Evolutionary conservation across 2,113 vertebrate genomes (phyloP).

Genomic region (Gambusia affinis): DNA sequence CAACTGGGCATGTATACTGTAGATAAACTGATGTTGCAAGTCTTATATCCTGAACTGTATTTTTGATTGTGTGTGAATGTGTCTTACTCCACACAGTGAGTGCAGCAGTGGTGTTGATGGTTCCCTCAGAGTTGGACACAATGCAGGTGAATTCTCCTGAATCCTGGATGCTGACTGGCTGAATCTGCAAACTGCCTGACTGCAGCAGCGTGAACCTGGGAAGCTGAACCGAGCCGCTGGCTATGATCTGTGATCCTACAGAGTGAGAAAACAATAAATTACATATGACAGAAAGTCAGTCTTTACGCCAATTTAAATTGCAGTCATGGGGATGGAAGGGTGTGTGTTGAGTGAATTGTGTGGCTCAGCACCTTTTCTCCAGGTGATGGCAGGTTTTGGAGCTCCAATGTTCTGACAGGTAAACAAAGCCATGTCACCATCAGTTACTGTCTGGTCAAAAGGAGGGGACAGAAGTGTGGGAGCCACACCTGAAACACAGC

Average conservation of each 20-base stretch:
- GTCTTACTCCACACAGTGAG: conserved; percentile 93
- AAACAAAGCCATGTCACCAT: conserved; percentile 85
- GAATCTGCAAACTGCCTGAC: conserved; percentile 89
- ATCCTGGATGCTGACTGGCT: conserved; percentile 86
- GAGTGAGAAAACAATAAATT: conserved; percentile 22
- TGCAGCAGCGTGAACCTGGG: conserved; percentile 89
- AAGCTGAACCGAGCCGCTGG: conserved; percentile 89
- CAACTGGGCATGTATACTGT: conserved; percentile 20
- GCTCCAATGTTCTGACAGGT: conserved; percentile 89
- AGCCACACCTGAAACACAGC: conserved; percentile 81
- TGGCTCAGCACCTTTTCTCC: conserved; percentile 87
- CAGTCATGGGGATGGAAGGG: conserved; percentile 11
- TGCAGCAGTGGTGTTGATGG: conserved; percentile 80
- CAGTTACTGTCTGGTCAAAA: conserved; percentile 86
- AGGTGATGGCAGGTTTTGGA: conserved; percentile 89
- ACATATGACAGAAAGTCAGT: conserved; percentile 21
- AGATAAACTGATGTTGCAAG: conserved; percentile 52
- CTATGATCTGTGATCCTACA: conserved; percentile 85
- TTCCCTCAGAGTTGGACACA: conserved; percentile 84
- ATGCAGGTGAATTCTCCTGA: conserved; percentile 90
- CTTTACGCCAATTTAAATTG: conserved; percentile 22
- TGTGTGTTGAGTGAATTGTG: not conserved
- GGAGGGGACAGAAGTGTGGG: conserved; percentile 83
- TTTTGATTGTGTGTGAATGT: conserved; percentile 25
- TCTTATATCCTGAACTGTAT: conserved; percentile 47